A percentile compares a stretch with the other conserved stretches of the same genome.
Conservation (phyloP, 2,113 vertebrate genomes). For the Triplophysa rosa region DNA sequence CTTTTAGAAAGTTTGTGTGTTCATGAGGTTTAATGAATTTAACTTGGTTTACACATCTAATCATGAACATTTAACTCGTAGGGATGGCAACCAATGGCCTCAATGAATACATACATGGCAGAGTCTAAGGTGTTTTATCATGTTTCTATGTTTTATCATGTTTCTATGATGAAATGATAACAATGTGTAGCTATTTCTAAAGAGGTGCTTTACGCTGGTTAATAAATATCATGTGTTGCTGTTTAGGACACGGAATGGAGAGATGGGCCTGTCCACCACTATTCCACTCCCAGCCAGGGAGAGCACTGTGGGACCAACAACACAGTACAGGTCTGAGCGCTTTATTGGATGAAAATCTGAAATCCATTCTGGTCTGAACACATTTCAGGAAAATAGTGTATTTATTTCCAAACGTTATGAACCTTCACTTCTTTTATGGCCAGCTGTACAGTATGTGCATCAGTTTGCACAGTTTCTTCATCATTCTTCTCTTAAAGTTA, state of each 20-base stretch:
- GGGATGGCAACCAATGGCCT: conserved; percentile 59
- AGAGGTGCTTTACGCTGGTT: neutral
- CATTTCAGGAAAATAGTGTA: neutral
- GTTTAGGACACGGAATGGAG: conserved; percentile 58
- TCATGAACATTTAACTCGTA: conserved; percentile 56
- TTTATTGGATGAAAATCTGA: neutral
- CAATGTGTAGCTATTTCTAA: neutral
- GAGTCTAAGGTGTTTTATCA: neutral
- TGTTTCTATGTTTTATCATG: neutral
- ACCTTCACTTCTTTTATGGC: too few species aligned
- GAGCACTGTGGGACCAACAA: conserved; percentile 41
- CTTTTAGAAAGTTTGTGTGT: neutral
- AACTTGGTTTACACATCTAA: neutral
- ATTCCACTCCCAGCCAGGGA: conserved; percentile 52
- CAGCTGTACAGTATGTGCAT: too few species aligned
- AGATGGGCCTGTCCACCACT: conserved; percentile 58
- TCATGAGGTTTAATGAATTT: neutral
- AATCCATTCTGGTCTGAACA: conserved; percentile 2
- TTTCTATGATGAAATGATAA: neutral
- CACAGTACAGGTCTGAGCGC: conserved; percentile 58
- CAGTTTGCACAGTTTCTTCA: too few species aligned
- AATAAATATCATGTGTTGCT: conserved; percentile 29
- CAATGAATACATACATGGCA: conserved; percentile 57
- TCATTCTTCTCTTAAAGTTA: too few species aligned
- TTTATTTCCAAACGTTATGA: too few species aligned